Evolutionary conservation across 2,113 vertebrate genomes (phyloP), one percentile per base, ranked within the genome.

Genomic region (Daphoenositta chrysoptera): DNA sequence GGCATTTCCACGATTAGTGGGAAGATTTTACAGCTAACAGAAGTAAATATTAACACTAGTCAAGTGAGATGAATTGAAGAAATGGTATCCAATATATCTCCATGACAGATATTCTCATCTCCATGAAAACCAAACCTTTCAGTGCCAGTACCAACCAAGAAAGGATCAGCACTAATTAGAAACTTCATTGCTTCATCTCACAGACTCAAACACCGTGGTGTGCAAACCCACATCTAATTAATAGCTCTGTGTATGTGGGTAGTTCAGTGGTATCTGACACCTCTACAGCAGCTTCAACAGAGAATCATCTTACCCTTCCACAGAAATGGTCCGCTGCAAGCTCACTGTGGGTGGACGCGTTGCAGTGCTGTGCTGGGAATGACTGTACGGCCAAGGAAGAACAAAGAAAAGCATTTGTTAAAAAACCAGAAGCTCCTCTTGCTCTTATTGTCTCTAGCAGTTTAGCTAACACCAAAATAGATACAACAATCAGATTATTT

Each of bases 221-320:
- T 21, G 40, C 16, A 79, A 83, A 76, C 7, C 24, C 39, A 56
- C 71, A 27, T 7, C 31, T 54, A 35, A 18, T 31, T 68, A 80
- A 58, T 15, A 50, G 45, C 33, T 66, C 15, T 19, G 31, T 12
- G 12, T 9, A 11, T 4, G 39, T 26, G 76, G 51, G 42, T 3
- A 78, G 42, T 13, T 81, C 63, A 86, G 82, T 2, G 54, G 42
- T 24, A 80, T 64, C 24, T 83, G 78, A 83, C 79, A 83, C 50
- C 75, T 86, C 75, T 86, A 95, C 4, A 71, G 89, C 86, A 94
- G 89, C 94, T 94, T 90, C 89, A 93, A 96, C 30, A 96, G 88
- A 94, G 85, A 97, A 87, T 95, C 50, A 78, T 76, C 98, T 98
- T 98, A 98, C 98, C 98, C 98, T 98, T 98, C 98, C 91, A 98